These are phyloP conservation scores for Tanytarsus gracilentus DNA, from an alignment of 2,888 invertebrate species.

Conservation along the genomic window DNA sequence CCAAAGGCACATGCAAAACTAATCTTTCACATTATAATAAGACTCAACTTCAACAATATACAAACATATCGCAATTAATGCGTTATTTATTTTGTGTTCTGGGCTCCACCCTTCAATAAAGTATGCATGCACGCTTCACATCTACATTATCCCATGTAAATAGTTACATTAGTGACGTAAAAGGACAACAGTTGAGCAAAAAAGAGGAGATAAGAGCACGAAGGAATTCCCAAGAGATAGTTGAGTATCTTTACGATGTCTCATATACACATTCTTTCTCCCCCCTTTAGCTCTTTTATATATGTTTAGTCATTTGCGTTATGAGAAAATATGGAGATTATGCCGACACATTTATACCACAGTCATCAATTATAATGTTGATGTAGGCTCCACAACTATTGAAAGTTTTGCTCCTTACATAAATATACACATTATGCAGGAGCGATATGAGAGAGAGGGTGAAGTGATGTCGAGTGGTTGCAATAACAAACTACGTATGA, in stretches of 20 bases:
- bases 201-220: no score
- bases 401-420: background rate
- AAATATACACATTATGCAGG: conserved; percentile 7
- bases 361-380: conserved; percentile 27
- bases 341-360: conserved; percentile 11
- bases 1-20: background rate
- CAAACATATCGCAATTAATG: conserved; percentile 1
- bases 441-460: background rate
- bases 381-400: background rate
- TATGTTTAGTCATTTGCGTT: conserved; percentile 10
- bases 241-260: no score
- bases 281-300: background rate
- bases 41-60: background rate
- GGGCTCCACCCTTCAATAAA: background rate
- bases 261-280: no score
- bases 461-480: background rate
- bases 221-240: no score
- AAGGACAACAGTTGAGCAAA: no score
- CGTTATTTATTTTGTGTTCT: conserved; percentile 21
- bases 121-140: background rate
- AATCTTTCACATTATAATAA: conserved; percentile 2
- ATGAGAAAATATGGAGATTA: conserved; percentile 7
- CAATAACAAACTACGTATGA: no score
- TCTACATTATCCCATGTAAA: background rate
- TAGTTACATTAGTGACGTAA: no score